These are phyloP conservation scores for Coleophora flavipennella DNA, from an alignment of 2,888 invertebrate species.

Conservation along the genomic window DNA sequence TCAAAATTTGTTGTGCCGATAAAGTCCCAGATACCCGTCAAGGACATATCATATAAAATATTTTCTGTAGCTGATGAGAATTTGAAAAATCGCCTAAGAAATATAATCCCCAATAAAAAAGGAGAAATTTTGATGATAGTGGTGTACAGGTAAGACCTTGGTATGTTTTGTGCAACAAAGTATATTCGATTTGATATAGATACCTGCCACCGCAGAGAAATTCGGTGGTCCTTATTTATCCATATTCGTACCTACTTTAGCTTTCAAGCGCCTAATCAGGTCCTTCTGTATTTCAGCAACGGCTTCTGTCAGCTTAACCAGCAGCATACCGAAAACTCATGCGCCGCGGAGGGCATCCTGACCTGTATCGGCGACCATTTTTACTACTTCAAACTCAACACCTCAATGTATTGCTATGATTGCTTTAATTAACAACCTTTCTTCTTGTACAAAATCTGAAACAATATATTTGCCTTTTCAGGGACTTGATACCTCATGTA, in stretches of 20 bases:
- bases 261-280: too few relatives aligned
- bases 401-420: neutral
- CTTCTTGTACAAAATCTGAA: too few relatives aligned
- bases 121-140: slow-evolving; percentile 27
- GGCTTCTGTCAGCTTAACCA: slow-evolving; percentile 50
- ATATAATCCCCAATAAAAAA: slow-evolving; percentile 10
- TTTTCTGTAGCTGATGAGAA: slow-evolving; percentile 22
- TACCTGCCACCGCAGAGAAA: too few relatives aligned
- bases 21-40: slow-evolving; percentile 42
- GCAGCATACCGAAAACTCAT: slow-evolving; percentile 36
- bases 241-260: too few relatives aligned
- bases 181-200: too few relatives aligned
- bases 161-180: too few relatives aligned
- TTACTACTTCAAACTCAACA: slow-evolving; percentile 28
- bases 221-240: too few relatives aligned
- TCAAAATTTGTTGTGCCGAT: slow-evolving; percentile 42
- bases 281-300: slow-evolving; percentile 32
- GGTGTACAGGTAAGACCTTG: slow-evolving; percentile 31
- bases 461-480: too few relatives aligned
- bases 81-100: slow-evolving; percentile 9
- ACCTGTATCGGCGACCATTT: slow-evolving; percentile 20
- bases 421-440: neutral
- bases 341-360: slow-evolving; percentile 35
- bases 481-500: slow-evolving; percentile 22
- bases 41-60: slow-evolving; percentile 32